phyloP scores from a whole-genome alignment of 2,888 invertebrate genomes.

The Nineta flava region DNA sequence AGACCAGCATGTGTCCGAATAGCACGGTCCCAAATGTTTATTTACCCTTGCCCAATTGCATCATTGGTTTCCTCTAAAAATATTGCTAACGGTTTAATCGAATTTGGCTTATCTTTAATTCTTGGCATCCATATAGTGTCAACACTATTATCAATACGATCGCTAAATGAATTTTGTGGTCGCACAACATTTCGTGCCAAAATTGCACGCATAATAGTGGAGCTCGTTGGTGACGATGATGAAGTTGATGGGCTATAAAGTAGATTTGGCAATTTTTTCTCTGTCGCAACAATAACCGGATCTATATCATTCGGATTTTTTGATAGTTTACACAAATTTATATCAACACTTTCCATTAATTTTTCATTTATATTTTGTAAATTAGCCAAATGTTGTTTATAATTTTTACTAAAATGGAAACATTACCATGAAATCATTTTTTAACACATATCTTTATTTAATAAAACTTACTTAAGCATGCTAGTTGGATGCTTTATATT shows the following conservation, averaged over 20 bases:
- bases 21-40: constrained; percentile 4
- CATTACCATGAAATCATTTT: not conserved
- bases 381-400: not conserved
- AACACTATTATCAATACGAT: constrained; percentile 66
- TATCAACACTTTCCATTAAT: not conserved
- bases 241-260: constrained; percentile 10
- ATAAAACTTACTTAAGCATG: constrained; percentile 26
- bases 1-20: not conserved
- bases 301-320: not conserved
- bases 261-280: constrained; percentile 8
- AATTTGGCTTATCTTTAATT: constrained; percentile 77
- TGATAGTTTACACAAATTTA: not conserved
- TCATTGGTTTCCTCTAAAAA: constrained; percentile 50
- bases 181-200: constrained; percentile 57
- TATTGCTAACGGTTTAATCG: constrained; percentile 61
- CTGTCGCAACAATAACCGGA: not conserved
- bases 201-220: constrained; percentile 34
- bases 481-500: constrained; percentile 38
- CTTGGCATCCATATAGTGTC: constrained; percentile 63
- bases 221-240: constrained; percentile 2
- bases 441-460: not conserved
- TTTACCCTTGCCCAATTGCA: constrained; percentile 40
- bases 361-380: not conserved
- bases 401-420: not conserved
- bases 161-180: constrained; percentile 74